phyloP scores from a whole-genome alignment of 2,888 invertebrate genomes.

The Trimorus sp. region DNA sequence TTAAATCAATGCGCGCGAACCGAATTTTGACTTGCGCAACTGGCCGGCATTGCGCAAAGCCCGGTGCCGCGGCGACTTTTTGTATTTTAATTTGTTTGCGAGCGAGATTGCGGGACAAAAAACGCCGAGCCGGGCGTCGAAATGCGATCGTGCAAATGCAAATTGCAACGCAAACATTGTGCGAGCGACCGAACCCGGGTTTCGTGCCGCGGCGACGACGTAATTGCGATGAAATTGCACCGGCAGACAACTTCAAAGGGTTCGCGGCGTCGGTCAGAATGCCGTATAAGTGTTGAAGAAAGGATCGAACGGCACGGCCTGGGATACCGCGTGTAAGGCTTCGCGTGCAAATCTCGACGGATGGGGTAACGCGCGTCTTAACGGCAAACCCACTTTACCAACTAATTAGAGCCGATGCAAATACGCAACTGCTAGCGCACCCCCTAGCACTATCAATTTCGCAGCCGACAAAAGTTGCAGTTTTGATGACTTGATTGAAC shows the following conservation, averaged over 20 bases:
- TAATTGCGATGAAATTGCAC: slow-evolving; percentile 49
- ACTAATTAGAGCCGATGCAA: slow-evolving; percentile 2
- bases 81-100: slow-evolving; percentile 37
- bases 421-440: too few relatives aligned
- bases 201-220: slow-evolving; percentile 16
- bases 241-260: slow-evolving; percentile 44
- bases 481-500: too few relatives aligned
- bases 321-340: slow-evolving; percentile 37
- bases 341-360: slow-evolving; percentile 44
- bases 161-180: not conserved
- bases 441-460: too few relatives aligned
- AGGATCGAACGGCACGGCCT: slow-evolving; percentile 33
- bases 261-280: slow-evolving; percentile 34
- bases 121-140: not conserved
- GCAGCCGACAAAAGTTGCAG: too few relatives aligned
- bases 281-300: slow-evolving; percentile 58
- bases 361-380: not conserved
- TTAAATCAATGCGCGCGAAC: slow-evolving; percentile 52
- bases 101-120: slow-evolving; percentile 8
- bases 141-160: not conserved
- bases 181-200: not conserved
- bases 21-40: slow-evolving; percentile 5
- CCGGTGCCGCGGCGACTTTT: slow-evolving; percentile 18
- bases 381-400: slow-evolving; percentile 9
- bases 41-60: slow-evolving; percentile 22